Percentiles rank a stretch among this genome's conserved stretches.
Conservation (phyloP, 2,888 invertebrate species). For the Parnassius apollo region DNA sequence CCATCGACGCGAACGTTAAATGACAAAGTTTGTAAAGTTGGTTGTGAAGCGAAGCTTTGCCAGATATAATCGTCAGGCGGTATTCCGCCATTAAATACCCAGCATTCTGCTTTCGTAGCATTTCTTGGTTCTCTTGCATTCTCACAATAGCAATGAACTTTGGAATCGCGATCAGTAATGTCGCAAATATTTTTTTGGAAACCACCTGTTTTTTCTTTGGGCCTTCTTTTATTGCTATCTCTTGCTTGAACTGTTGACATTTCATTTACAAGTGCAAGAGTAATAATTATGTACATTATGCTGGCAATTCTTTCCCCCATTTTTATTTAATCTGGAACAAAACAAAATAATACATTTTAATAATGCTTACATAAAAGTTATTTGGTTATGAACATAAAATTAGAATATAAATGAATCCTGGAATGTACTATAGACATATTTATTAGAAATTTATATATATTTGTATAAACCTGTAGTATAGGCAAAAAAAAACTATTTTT, state of each 20-base stretch:
- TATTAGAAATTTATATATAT: too few relatives aligned
- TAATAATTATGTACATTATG: conserved; percentile 68
- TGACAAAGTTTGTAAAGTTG: conserved; percentile 83
- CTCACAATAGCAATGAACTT: conserved; percentile 86
- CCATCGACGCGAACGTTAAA: conserved; percentile 68
- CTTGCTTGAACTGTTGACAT: conserved; percentile 73
- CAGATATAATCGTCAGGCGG: conserved; percentile 86
- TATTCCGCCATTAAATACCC: conserved; percentile 52
- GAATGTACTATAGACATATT: too few relatives aligned
- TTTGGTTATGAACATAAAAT: too few relatives aligned
- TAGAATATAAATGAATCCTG: too few relatives aligned
- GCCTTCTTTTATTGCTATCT: conserved; percentile 67
- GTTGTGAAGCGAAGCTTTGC: conserved; percentile 88
- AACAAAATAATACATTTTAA: conserved; percentile 32
- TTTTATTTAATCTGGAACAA: conserved; percentile 71
- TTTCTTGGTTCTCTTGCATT: conserved; percentile 74
- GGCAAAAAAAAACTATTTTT: too few relatives aligned
- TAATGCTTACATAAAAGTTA: background rate
- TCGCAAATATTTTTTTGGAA: conserved; percentile 81
- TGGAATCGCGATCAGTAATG: conserved; percentile 76
- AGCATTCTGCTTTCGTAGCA: conserved; percentile 87
- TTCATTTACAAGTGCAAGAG: conserved; percentile 70
- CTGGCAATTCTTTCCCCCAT: conserved; percentile 68
- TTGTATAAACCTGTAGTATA: too few relatives aligned
- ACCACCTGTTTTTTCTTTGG: conserved; percentile 74